Conservation (phyloP, 2,888 invertebrate species). For the Pristionchus japonicus region DNA sequence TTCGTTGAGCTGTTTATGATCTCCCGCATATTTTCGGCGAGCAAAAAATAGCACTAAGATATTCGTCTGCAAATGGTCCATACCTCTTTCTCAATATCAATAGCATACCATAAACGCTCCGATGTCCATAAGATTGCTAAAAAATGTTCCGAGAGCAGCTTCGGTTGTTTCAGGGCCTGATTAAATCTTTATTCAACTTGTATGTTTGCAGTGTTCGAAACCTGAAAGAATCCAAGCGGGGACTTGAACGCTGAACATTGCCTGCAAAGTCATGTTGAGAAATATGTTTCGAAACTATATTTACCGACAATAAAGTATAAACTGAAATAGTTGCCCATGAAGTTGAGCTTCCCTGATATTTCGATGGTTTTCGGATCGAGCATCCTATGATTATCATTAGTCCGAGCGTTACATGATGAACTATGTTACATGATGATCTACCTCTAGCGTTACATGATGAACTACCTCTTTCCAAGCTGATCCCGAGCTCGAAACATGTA, state of each 20-base stretch:
- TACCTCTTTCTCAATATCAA: neutral
- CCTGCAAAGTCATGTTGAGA: neutral
- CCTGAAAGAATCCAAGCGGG: neutral
- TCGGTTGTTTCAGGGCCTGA: neutral
- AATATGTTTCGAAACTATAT: neutral
- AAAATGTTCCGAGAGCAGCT: neutral
- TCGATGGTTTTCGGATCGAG: neutral
- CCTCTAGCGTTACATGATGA: too few species aligned
- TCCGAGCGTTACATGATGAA: too few species aligned
- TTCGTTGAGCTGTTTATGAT: neutral
- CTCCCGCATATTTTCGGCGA: neutral
- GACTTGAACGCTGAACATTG: neutral
- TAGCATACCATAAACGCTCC: neutral
- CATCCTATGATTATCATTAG: neutral
- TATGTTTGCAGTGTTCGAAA: too few species aligned
- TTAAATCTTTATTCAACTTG: too few species aligned
- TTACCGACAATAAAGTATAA: neutral
- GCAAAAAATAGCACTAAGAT: neutral
- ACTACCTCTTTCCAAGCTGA: neutral
- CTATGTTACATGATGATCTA: too few species aligned
- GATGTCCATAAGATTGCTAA: neutral
- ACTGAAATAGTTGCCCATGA: neutral
- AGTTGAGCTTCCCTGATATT: neutral
- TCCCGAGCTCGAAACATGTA: neutral
- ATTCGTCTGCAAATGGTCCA: neutral